A percentile compares a stretch with the other conserved stretches of the same genome.
Conservation (phyloP, 2,113 vertebrate species). For the Sus scrofa region T2T-Sscrofa CM000812.6:210863001-210863500, state of each 20-base stretch:
- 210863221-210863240: background rate
- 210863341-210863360: background rate
- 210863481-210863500: background rate
- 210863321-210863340: background rate
- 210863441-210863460: background rate
- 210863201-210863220: background rate
- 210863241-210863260: background rate
- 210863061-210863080: slow-evolving; percentile 74
- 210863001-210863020: slow-evolving; percentile 55
- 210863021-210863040: background rate
- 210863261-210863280: background rate
- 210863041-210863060: slow-evolving; percentile 66
- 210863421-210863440: background rate
- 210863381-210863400: background rate
- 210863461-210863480: background rate
- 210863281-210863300: background rate
- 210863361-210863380: background rate
- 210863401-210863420: background rate
- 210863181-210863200: slow-evolving; percentile 60
- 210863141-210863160: slow-evolving; percentile 54
- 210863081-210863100: slow-evolving; percentile 67
- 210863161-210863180: slow-evolving; percentile 59
- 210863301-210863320: background rate
- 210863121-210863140: slow-evolving; percentile 66
- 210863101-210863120: slow-evolving; percentile 76